Evolutionary conservation across 2,888 invertebrate species (phyloP).

Genomic region (Platerodrilus igneus): DNA sequence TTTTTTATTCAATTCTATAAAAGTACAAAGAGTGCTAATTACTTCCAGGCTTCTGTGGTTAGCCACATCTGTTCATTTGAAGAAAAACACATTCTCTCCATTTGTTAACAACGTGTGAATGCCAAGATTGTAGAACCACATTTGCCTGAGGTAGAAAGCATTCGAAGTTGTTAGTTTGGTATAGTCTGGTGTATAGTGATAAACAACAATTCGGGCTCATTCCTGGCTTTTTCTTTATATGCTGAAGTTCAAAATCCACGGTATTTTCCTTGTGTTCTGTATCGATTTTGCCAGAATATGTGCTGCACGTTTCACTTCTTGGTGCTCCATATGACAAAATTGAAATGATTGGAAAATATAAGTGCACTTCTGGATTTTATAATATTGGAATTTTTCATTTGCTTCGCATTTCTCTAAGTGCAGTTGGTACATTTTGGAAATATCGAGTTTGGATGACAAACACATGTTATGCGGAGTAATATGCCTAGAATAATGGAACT

Average conservation of each 20-base stretch:
- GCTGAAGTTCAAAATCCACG: neutral
- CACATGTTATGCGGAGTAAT: neutral
- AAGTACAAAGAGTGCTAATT: too few relatives aligned
- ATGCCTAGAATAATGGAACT: neutral
- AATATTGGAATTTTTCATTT: neutral
- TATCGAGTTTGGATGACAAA: too few relatives aligned
- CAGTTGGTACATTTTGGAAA: slow-evolving; percentile 3
- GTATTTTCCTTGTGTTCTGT: too few relatives aligned
- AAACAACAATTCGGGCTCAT: slow-evolving; percentile 8
- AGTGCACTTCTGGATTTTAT: neutral
- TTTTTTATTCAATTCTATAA: too few relatives aligned
- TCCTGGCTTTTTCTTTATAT: slow-evolving; percentile 2
- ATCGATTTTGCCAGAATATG: too few relatives aligned
- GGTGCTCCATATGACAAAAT: slow-evolving; percentile 1
- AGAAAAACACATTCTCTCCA: slow-evolving; percentile 15
- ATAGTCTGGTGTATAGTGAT: slow-evolving; percentile 25
- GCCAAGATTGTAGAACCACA: slow-evolving; percentile 4
- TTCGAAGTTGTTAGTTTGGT: too few relatives aligned
- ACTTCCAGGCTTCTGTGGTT: slow-evolving; percentile 31
- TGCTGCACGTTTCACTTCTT: too few relatives aligned
- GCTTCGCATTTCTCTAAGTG: too few relatives aligned
- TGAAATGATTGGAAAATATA: neutral
- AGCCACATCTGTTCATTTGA: slow-evolving; percentile 31
- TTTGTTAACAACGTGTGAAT: slow-evolving; percentile 16
- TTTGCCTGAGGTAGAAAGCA: slow-evolving; percentile 8